These are phyloP conservation scores for Oenanthe oenanthe DNA, from an alignment of 2,113 vertebrate species.

Conservation along the genomic window DNA sequence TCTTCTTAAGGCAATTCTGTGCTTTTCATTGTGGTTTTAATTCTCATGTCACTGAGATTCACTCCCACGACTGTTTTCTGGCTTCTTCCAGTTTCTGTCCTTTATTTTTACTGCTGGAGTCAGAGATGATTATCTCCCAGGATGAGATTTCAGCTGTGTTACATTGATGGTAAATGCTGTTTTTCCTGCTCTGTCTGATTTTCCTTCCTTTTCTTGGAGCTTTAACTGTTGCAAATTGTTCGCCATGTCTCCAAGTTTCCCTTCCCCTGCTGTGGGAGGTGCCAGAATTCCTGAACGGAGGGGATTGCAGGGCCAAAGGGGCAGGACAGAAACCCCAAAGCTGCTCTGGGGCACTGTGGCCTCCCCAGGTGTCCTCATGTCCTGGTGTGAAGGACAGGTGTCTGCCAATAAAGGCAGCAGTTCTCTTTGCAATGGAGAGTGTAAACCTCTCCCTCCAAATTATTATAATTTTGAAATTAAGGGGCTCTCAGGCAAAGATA, in stretches of 20 bases:
- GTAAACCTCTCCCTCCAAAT: too few species aligned
- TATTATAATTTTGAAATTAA: too few species aligned
- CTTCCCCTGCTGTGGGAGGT: background rate
- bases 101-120: slow-evolving; percentile 42
- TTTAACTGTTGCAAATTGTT: slow-evolving; percentile 1
- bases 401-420: too few species aligned
- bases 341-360: fast-evolving
- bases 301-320: background rate
- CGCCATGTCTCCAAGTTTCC: slow-evolving; percentile 19
- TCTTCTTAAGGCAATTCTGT: slow-evolving; percentile 5
- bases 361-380: background rate
- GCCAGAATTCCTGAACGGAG: background rate
- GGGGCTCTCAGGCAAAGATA: too few species aligned
- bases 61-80: slow-evolving; percentile 27
- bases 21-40: slow-evolving; percentile 41
- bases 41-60: slow-evolving; percentile 9
- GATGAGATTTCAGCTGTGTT: slow-evolving; percentile 30
- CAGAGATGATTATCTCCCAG: slow-evolving; percentile 47
- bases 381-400: too few species aligned
- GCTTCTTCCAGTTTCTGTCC: slow-evolving; percentile 38
- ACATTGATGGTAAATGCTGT: slow-evolving; percentile 9
- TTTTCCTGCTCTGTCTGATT: slow-evolving; percentile 42
- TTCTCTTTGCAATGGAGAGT: too few species aligned
- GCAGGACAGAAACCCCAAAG: background rate
- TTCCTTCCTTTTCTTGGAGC: background rate